Evolutionary conservation across 2,797 vertebrate species (phyloP).

Genomic region (Acanthis flammea): DNA sequence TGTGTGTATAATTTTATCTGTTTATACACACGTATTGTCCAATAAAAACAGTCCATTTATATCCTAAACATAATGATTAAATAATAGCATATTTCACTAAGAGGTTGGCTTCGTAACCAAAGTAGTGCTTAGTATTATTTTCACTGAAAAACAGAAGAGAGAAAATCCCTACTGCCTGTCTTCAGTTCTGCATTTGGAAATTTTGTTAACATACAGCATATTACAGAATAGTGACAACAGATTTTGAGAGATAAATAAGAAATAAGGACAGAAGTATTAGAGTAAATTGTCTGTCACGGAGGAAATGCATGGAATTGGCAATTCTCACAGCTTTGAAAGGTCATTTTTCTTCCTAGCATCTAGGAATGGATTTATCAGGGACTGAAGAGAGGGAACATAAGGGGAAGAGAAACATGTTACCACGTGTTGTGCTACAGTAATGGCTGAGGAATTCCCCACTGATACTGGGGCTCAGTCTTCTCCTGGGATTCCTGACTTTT

Average conservation of each 20-base stretch:
- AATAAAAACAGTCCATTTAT: constrained; percentile 39
- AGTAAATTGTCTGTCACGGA: background rate
- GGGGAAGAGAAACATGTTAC: background rate
- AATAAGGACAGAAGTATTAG: background rate
- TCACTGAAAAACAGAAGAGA: background rate
- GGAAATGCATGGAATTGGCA: background rate
- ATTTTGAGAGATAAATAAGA: background rate
- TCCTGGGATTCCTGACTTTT: background rate
- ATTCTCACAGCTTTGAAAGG: background rate
- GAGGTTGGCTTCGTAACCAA: constrained; percentile 1
- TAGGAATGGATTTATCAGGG: background rate
- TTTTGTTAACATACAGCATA: background rate
- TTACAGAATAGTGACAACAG: background rate
- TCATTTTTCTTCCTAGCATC: background rate
- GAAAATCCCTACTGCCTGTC: background rate
- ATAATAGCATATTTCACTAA: constrained; percentile 36
- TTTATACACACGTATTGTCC: constrained; percentile 27
- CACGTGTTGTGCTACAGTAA: background rate
- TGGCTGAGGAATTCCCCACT: background rate
- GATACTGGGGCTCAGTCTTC: background rate
- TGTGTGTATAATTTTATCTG: constrained; percentile 7
- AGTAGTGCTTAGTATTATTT: background rate
- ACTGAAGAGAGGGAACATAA: background rate
- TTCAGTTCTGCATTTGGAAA: background rate
- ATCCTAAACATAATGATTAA: constrained; percentile 30